Conservation (phyloP, 2,888 invertebrate species). For the Phyllotreta striolata region DNA sequence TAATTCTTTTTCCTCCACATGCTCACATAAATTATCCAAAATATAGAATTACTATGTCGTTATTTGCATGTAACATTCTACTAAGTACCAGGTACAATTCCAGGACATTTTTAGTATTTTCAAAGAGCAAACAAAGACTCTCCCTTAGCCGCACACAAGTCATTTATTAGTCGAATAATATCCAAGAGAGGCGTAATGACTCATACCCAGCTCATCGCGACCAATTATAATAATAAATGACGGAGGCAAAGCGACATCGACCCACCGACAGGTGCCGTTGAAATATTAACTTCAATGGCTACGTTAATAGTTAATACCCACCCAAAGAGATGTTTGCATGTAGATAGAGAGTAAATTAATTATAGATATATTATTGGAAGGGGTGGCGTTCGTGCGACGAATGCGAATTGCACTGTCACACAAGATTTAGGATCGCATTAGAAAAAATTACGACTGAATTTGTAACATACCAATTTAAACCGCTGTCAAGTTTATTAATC, state of each 20-base stretch:
- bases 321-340: constrained; percentile 41
- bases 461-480: too few relatives aligned
- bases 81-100: too few relatives aligned
- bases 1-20: too few relatives aligned
- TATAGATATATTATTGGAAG: constrained; percentile 32
- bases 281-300: constrained; percentile 30
- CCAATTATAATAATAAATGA: constrained; percentile 33
- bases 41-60: too few relatives aligned
- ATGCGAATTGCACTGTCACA: constrained; percentile 5
- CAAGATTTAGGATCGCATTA: too few relatives aligned
- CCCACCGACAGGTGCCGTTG: constrained; percentile 27
- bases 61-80: too few relatives aligned
- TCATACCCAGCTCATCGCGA: constrained; percentile 13
- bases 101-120: background rate
- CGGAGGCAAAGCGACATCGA: constrained; percentile 25
- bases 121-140: background rate
- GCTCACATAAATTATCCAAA: too few relatives aligned
- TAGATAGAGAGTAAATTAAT: constrained; percentile 40
- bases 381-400: constrained; percentile 19
- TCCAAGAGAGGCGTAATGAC: constrained; percentile 17
- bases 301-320: constrained; percentile 29
- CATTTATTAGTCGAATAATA: constrained; percentile 14
- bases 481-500: too few relatives aligned
- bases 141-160: constrained; percentile 6
- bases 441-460: too few relatives aligned